Evolutionary conservation across 2,113 vertebrate species (phyloP), one percentile per base, ranked within the genome.

Genomic region (Epinephelus cyanopodus): DNA sequence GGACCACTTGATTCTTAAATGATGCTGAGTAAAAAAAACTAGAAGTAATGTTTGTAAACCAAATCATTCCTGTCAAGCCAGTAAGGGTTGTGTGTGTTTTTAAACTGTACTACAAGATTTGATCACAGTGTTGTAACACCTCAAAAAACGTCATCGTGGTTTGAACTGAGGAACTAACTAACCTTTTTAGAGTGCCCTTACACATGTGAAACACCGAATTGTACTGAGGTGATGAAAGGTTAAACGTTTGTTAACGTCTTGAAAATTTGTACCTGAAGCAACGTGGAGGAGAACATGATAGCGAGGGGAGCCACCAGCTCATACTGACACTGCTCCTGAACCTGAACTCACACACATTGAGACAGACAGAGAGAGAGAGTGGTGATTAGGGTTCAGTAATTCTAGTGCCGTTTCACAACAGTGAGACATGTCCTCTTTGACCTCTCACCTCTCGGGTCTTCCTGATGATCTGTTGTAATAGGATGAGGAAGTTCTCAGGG

Each of bases 391-490:
- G 6, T 21, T 65, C 23, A 56, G 14, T 12, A 18, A 39, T 27
- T 6, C 25, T 5, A 47, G 48, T 3, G 33, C 60, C 50, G 18
- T 12, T 48, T 54, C 5, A 33, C 42, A 48, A 11, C 37, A 29
- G n/a, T 6, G 33, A 10, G 39, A 17, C 23, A 15, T 15, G 15
- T 3, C 9, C 48, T 15, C 17, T 23, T 48, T 62, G 88, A 90
- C 66, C 15, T 53, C 91, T 95, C 71, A 99, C 98, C 97, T 99
- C 96, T 91, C 83, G 94, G 73, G 98, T 96, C 91, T 97, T 98
- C 87, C 92, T 91, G 21, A 99, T 92, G 85, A 99, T 98, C 93
- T 99, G 97, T 73, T 99, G 97, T 79, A 99, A 90, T 4, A 99
- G 97, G 90, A 99, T 99, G 83, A 99, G 93, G 91, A 97, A 98